Percentiles rank a stretch among this genome's conserved stretches.
These are phyloP conservation scores for Drusus annulatus DNA, from an alignment of 1,140 invertebrate genomes.

Conservation along the genomic window DNA sequence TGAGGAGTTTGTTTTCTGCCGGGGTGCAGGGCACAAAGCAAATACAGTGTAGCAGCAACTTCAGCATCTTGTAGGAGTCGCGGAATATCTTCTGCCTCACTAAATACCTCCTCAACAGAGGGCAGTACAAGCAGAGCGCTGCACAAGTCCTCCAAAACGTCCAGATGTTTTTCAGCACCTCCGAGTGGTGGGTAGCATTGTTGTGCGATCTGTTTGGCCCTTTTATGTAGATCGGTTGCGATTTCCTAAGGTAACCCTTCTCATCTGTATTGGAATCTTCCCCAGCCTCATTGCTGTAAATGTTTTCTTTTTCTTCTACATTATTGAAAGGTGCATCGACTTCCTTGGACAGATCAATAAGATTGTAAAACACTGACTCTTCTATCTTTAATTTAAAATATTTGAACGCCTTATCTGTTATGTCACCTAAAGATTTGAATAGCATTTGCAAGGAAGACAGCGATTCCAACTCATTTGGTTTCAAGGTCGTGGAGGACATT, in stretches of 20 bases:
- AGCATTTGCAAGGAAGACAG: slow-evolving; percentile 70
- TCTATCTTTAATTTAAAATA: slow-evolving; percentile 64
- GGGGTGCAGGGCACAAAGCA: slow-evolving; percentile 56
- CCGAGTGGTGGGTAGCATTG: slow-evolving; percentile 60
- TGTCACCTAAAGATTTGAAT: slow-evolving; percentile 69
- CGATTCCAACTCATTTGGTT: slow-evolving; percentile 64
- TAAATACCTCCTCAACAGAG: slow-evolving; percentile 71
- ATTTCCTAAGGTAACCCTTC: slow-evolving; percentile 12
- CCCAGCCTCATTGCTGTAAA: background rate
- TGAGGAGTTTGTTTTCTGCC: slow-evolving; percentile 61
- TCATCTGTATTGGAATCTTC: slow-evolving; percentile 19
- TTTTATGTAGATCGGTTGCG: slow-evolving; percentile 25
- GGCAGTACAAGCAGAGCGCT: slow-evolving; percentile 73
- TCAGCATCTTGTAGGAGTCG: slow-evolving; percentile 65
- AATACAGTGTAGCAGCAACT: slow-evolving; percentile 63
- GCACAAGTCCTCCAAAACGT: slow-evolving; percentile 75
- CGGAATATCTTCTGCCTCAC: slow-evolving; percentile 62
- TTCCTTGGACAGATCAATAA: slow-evolving; percentile 63
- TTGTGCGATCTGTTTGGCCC: slow-evolving; percentile 43
- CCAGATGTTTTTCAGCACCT: slow-evolving; percentile 63
- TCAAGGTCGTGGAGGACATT: slow-evolving; percentile 57
- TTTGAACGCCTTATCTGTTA: slow-evolving; percentile 67
- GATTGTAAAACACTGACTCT: slow-evolving; percentile 60
- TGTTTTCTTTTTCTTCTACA: slow-evolving; percentile 25
- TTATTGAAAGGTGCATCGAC: slow-evolving; percentile 57